A percentile compares a stretch with the other conserved stretches of the same genome.
Evolutionary conservation across 1,140 invertebrate genomes (phyloP).

Genomic region (Drosophila tsacasi): DNA sequence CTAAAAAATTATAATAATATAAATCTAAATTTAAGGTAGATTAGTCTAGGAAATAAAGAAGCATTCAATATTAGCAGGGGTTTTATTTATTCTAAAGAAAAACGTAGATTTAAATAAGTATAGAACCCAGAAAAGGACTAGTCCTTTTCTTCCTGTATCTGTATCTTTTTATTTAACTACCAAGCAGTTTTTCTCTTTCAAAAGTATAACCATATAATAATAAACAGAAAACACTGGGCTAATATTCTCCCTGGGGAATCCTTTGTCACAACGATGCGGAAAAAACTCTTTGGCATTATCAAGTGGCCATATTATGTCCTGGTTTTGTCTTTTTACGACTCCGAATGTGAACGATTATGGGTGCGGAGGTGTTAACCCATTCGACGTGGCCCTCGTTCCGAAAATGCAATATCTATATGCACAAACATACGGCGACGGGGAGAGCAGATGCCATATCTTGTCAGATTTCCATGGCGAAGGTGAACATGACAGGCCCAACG

Average conservation of each 20-base stretch:
- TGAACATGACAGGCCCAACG: conserved; percentile 55
- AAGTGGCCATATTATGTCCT: conserved; percentile 56
- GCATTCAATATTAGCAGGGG: no score
- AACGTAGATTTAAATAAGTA: no score
- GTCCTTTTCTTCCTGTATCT: no score
- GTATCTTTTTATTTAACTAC: background rate
- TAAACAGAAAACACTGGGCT: background rate
- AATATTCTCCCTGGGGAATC: conserved; percentile 5
- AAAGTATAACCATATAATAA: no score
- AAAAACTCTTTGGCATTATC: conserved; percentile 37
- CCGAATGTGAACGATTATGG: conserved; percentile 68
- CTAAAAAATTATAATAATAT: background rate
- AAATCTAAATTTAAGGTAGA: no score
- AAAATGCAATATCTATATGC: conserved; percentile 59
- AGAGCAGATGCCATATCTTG: conserved; percentile 70
- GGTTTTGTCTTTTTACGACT: conserved; percentile 65
- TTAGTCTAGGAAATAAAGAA: no score
- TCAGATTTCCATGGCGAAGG: conserved; percentile 70
- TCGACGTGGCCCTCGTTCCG: background rate
- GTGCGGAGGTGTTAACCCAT: conserved; percentile 26
- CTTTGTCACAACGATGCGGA: conserved; percentile 11
- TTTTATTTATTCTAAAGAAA: no score
- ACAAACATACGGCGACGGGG: conserved; percentile 32
- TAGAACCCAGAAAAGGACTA: background rate
- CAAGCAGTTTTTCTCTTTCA: background rate